phyloP scores from a whole-genome alignment of 2,888 invertebrate species.

The Acrobasis repandana region DNA sequence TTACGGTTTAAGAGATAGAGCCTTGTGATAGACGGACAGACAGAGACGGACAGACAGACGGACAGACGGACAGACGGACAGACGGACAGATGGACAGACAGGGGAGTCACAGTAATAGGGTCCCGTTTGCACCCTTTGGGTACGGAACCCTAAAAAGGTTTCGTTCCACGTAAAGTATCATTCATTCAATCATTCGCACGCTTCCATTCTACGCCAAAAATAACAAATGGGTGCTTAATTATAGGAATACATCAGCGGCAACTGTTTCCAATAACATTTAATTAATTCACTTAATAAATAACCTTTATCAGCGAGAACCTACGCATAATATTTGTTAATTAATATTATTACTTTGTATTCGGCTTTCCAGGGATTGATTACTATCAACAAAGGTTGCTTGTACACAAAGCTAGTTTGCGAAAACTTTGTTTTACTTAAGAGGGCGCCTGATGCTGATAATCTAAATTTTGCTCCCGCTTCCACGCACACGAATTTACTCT shows the following conservation, averaged over 20 bases:
- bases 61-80: no score
- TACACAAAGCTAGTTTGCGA: not conserved
- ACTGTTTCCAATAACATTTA: conserved; percentile 12
- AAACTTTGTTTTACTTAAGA: not conserved
- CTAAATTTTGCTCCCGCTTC: no score
- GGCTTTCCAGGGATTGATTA: not conserved
- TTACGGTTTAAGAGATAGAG: no score
- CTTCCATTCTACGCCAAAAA: not conserved
- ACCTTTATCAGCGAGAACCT: conserved; percentile 2
- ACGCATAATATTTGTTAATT: conserved; percentile 7
- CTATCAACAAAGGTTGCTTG: not conserved
- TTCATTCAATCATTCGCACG: not conserved
- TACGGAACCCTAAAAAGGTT: no score
- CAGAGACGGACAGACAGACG: no score
- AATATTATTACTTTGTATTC: not conserved
- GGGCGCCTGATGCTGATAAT: no score
- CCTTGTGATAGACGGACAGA: no score
- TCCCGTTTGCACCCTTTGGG: no score
- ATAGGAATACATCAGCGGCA: conserved; percentile 8
- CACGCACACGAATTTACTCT: no score
- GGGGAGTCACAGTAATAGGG: no score
- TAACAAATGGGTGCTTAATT: not conserved
- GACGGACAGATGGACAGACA: no score
- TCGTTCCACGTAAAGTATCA: not conserved
- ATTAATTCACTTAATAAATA: conserved; percentile 9